These are phyloP conservation scores for Spheniscus humboldti DNA, from an alignment of 2,797 vertebrate genomes.

Conservation along the genomic window DNA sequence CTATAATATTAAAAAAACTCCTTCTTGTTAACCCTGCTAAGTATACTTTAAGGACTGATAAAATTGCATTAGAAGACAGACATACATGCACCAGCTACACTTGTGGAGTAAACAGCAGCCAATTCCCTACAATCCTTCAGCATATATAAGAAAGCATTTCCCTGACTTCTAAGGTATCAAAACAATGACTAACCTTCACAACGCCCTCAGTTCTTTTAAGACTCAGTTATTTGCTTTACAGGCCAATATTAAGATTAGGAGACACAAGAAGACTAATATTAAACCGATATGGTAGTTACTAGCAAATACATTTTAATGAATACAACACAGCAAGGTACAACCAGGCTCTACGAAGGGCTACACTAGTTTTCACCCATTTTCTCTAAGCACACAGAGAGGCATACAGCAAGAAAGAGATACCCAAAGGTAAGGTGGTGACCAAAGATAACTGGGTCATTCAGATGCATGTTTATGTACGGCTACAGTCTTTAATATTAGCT, in stretches of 20 bases:
- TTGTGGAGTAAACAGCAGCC: background rate
- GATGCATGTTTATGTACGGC: background rate
- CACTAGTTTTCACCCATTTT: background rate
- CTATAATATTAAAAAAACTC: background rate
- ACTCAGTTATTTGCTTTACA: background rate
- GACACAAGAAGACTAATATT: background rate
- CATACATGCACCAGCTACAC: background rate
- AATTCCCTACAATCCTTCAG: background rate
- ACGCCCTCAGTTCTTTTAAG: background rate
- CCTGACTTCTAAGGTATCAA: background rate
- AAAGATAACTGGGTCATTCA: background rate
- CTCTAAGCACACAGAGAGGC: background rate
- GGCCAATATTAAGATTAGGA: background rate
- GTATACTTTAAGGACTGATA: background rate
- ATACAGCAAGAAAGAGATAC: background rate
- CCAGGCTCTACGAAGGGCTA: background rate
- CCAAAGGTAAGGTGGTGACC: background rate
- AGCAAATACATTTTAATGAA: background rate
- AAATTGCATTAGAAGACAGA: background rate
- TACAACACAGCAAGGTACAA: background rate
- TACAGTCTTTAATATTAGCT: background rate
- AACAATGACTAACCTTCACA: background rate
- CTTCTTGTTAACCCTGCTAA: background rate
- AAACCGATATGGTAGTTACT: background rate
- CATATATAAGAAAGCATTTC: background rate